Evolutionary conservation across 1,140 invertebrate species (phyloP), one percentile per base, ranked within the genome.

Genomic region (Amphibalanus amphitrite): DNA sequence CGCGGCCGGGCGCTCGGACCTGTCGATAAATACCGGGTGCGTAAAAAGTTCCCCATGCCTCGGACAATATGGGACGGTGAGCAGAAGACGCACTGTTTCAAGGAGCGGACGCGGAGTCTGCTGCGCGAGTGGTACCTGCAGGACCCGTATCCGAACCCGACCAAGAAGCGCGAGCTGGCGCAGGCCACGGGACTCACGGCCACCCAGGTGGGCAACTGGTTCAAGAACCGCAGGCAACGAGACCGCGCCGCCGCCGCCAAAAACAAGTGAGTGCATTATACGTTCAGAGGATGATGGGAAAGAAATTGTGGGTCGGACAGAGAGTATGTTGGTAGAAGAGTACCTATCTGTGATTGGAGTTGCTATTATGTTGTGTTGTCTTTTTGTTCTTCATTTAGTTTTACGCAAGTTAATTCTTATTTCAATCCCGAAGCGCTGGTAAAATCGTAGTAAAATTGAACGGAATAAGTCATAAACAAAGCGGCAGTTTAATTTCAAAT

Each of bases 81-180:
- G 78, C 97, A 99, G 82, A 99, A 99, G 84, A 99, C 96, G n/a
- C 97, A 99, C 81, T 99, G 97, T 80, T 99, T 99, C 82, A 99
- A 99, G 82, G 97, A 99, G 82, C 82, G 97, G 59, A 99, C 97
- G 74, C 82, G 97, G 72, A 93, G 91, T 76, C 84, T 98, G 71
- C 83, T 99, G 70, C 82, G 97, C 69, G 96, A 99, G 82, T 98
- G 95, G 93, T 99, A 99, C 81, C 86, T 98, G 6, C 94, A 98
- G 82, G 97, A 99, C 82, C 96, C 96, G 1, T 99, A 99, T 83
- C 97, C 97, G 29, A 99, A 99, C 81, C 96, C 96, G 28, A 95
- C 93, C 68, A 99, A 98, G 84, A 99, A 99, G 82, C 83, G 95
- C 67, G 96, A 99, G 82, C 82, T 99, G 77, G 97, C 97, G 28